Conservation (phyloP, 2,113 vertebrate species). For the Pholis gunnellus region DNA sequence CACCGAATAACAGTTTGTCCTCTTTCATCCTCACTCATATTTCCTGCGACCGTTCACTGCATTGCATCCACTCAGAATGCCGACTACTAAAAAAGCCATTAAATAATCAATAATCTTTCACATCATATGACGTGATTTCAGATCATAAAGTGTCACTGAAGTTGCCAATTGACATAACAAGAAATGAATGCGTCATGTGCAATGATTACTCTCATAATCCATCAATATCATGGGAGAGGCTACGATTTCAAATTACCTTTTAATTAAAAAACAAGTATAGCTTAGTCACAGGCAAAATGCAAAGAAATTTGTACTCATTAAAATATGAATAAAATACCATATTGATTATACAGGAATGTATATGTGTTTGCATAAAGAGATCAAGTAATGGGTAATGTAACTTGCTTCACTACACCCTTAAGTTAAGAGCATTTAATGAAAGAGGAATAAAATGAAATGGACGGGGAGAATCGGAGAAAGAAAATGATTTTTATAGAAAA, state of each 20-base stretch:
- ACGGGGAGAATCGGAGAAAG: not conserved
- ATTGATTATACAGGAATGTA: not conserved
- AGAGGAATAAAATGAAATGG: not conserved
- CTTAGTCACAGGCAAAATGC: not conserved
- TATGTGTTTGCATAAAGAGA: not conserved
- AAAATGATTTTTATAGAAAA: not conserved
- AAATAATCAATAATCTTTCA: constrained; percentile 58
- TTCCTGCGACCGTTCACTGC: constrained; percentile 18
- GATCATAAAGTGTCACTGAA: constrained; percentile 13
- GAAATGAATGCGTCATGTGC: not conserved
- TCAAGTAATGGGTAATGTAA: not conserved
- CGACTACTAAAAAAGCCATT: constrained; percentile 43
- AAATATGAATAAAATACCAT: not conserved
- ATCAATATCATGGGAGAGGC: not conserved
- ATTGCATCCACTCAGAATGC: constrained; percentile 12
- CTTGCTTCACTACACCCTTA: not conserved
- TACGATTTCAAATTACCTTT: not conserved
- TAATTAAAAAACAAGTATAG: not conserved
- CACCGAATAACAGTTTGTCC: constrained; percentile 47
- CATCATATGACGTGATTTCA: constrained; percentile 17
- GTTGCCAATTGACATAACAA: not conserved
- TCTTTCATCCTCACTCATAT: constrained; percentile 38
- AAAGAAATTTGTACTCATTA: not conserved
- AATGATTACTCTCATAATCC: not conserved
- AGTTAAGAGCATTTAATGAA: not conserved